A percentile compares a stretch with the other conserved stretches of the same genome.
These are phyloP conservation scores for Muscicapa comitata DNA, from an alignment of 2,797 vertebrate species.

Conservation along the genomic window DNA sequence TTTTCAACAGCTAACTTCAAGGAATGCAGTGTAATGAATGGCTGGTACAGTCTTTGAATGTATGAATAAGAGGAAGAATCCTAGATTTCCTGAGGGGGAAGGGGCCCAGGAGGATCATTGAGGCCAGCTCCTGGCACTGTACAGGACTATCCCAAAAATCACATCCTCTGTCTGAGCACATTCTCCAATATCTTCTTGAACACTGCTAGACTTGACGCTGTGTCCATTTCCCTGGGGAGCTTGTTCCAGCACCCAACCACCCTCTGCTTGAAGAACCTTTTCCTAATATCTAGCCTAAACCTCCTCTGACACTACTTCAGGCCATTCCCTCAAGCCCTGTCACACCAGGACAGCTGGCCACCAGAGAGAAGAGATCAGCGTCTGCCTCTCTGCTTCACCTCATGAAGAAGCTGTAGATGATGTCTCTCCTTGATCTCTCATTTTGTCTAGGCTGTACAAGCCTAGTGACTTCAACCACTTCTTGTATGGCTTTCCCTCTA, in stretches of 20 bases:
- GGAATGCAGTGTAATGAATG: neutral
- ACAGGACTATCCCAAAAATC: neutral
- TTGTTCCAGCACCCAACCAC: fast-evolving
- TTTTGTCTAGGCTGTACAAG: neutral
- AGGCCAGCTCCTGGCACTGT: neutral
- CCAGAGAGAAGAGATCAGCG: neutral
- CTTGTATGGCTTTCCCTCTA: neutral
- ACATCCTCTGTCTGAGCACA: neutral
- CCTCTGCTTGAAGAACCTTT: neutral
- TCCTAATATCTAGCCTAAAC: neutral
- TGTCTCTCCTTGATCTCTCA: neutral
- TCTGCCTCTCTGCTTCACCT: neutral
- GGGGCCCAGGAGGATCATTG: neutral
- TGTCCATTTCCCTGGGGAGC: too few relatives aligned
- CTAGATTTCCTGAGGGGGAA: neutral
- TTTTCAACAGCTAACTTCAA: neutral
- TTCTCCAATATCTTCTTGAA: neutral
- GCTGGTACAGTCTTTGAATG: neutral
- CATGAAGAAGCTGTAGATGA: fast-evolving
- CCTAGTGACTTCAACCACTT: neutral
- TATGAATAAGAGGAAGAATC: neutral
- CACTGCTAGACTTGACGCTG: neutral
- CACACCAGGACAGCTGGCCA: too few relatives aligned
- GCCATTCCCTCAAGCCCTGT: fast-evolving
- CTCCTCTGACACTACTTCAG: neutral